These are phyloP conservation scores for Triops longicaudatus DNA, from an alignment of 1,140 invertebrate species.

Conservation along the genomic window DNA sequence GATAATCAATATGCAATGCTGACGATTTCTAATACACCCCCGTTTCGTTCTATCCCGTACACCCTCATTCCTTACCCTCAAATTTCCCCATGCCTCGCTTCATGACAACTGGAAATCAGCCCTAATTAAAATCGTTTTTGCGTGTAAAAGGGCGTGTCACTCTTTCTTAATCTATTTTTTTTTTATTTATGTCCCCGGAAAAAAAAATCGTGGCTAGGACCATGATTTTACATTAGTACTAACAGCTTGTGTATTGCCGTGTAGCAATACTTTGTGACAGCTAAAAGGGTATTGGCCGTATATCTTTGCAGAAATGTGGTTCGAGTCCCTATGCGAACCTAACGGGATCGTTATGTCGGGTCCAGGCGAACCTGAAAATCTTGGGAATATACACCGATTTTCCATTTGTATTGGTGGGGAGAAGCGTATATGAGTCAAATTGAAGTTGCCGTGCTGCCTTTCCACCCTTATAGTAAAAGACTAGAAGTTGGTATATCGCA, in stretches of 20 bases:
- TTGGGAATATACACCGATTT: neutral
- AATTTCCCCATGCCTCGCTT: no score
- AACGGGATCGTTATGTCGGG: neutral
- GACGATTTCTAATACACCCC: slow-evolving; percentile 18
- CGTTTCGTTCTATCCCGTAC: no score
- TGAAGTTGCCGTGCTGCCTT: slow-evolving; percentile 8
- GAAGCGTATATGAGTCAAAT: slow-evolving; percentile 15
- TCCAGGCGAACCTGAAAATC: neutral
- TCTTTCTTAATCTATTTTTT: no score
- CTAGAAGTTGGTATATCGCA: slow-evolving; percentile 2
- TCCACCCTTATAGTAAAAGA: slow-evolving; percentile 4
- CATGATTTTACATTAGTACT: no score
- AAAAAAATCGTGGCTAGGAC: no score
- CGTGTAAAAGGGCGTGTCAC: no score
- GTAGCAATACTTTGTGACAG: neutral
- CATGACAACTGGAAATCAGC: no score
- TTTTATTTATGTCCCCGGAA: no score
- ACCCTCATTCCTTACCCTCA: neutral
- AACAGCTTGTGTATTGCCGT: neutral
- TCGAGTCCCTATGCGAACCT: neutral
- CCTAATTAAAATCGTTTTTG: no score
- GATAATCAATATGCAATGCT: slow-evolving; percentile 30
- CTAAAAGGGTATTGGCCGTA: neutral
- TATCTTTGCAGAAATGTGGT: neutral
- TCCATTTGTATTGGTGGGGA: neutral